A percentile compares a stretch with the other conserved stretches of the same genome.
Evolutionary conservation across 2,113 vertebrate genomes (phyloP).

Genomic region (Mobula birostris): DNA sequence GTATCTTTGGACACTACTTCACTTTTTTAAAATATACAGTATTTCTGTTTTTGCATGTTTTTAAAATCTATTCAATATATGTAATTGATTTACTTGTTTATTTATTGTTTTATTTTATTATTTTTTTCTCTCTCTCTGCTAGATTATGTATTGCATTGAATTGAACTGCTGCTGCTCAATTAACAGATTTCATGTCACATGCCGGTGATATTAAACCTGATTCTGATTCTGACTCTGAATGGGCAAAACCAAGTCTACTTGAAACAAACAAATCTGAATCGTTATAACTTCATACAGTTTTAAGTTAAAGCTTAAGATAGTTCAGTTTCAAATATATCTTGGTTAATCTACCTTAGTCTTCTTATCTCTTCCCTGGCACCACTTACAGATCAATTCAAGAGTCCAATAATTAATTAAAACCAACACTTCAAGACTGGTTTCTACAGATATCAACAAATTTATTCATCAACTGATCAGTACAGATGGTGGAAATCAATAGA

Average conservation of each 20-base stretch:
- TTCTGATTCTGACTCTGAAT: not conserved
- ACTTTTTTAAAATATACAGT: too few relatives aligned
- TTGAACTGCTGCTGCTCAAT: too few relatives aligned
- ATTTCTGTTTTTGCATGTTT: too few relatives aligned
- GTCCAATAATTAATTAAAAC: not conserved
- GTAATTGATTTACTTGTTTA: too few relatives aligned
- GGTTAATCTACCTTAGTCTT: not conserved
- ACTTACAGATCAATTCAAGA: not conserved
- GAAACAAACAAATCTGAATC: not conserved
- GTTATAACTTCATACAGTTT: not conserved
- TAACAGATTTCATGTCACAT: too few relatives aligned
- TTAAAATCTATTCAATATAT: too few relatives aligned
- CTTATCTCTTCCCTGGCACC: not conserved
- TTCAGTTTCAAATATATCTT: not conserved
- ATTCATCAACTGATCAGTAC: not conserved
- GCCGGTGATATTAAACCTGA: too few relatives aligned
- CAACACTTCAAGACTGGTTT: not conserved
- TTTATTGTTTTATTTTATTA: too few relatives aligned
- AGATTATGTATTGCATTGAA: too few relatives aligned
- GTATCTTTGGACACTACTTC: too few relatives aligned
- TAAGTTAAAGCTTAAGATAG: not conserved
- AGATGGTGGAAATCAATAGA: not conserved
- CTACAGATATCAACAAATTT: not conserved
- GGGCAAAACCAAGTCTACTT: not conserved
- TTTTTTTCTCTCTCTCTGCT: too few relatives aligned